Percentiles rank a stretch among this genome's conserved stretches.
Evolutionary conservation across 2,888 invertebrate genomes (phyloP).

Genomic region (Lydus trimaculatus): DNA sequence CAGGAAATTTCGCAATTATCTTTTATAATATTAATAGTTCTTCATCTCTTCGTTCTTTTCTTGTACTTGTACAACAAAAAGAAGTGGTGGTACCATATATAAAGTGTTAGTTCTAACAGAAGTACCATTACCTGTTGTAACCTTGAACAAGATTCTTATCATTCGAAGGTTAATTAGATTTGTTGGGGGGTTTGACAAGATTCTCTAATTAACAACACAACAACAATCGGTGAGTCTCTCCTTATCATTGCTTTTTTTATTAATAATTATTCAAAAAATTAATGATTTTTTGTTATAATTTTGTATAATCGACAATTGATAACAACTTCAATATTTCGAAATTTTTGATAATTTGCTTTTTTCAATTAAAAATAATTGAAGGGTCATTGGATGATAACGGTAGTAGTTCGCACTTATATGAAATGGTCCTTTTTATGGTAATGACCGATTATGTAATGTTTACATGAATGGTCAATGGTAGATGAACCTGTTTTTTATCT

Average conservation of each 20-base stretch:
- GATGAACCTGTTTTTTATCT: neutral
- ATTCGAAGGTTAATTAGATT: neutral
- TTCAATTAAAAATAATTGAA: neutral
- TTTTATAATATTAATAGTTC: neutral
- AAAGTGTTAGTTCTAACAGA: neutral
- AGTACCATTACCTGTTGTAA: neutral
- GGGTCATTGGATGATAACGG: neutral
- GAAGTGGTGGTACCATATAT: conserved; percentile 3
- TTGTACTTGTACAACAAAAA: neutral
- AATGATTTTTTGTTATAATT: neutral
- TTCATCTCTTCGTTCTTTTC: neutral
- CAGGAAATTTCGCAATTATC: conserved; percentile 6
- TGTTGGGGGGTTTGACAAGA: neutral
- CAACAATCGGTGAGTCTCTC: neutral
- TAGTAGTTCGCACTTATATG: neutral
- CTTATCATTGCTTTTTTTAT: no score
- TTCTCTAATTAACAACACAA: neutral
- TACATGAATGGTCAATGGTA: neutral
- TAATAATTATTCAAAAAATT: neutral
- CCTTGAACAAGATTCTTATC: neutral
- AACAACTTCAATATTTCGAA: no score
- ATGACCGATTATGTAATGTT: neutral
- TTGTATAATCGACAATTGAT: no score
- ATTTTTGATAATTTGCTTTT: no score
- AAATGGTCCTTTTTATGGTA: conserved; percentile 2